phyloP scores from a whole-genome alignment of 23 tunicate species.

The Trididemnum nubilum region DNA sequence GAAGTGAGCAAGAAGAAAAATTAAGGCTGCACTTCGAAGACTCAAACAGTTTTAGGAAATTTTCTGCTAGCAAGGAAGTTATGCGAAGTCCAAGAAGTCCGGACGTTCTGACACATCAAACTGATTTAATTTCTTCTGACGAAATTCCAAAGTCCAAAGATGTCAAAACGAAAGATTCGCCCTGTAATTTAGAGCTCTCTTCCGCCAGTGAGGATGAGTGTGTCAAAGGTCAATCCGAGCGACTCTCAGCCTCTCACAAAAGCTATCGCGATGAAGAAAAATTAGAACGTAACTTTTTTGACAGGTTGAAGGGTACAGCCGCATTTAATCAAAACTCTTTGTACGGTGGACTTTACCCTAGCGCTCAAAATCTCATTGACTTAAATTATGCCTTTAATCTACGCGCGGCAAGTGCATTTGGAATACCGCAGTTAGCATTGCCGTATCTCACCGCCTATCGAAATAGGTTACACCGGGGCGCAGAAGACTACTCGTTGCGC shows the following conservation, averaged over 20 bases:
- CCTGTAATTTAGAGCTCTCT: background rate
- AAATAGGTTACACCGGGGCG: background rate
- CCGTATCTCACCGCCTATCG: constrained; percentile 8
- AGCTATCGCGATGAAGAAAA: background rate
- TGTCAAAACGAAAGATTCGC: background rate
- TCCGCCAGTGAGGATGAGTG: background rate
- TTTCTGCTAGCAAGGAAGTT: background rate
- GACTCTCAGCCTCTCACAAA: background rate
- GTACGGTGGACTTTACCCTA: background rate
- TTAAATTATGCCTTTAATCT: constrained; percentile 41
- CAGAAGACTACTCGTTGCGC: background rate
- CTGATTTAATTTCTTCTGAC: background rate
- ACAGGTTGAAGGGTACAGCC: background rate
- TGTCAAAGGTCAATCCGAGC: background rate
- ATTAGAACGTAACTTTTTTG: background rate
- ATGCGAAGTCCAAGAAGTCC: background rate
- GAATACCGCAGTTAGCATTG: constrained; percentile 16
- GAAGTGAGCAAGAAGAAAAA: background rate
- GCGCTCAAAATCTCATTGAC: constrained; percentile 31
- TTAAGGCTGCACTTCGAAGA: background rate
- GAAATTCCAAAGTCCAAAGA: background rate
- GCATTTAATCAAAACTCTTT: background rate
- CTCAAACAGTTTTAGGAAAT: no score
- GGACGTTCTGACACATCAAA: background rate
- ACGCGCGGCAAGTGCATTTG: constrained; percentile 25